These are phyloP conservation scores for Scolopax mira DNA, from an alignment of 2,113 vertebrate genomes.

Conservation along the genomic window DNA sequence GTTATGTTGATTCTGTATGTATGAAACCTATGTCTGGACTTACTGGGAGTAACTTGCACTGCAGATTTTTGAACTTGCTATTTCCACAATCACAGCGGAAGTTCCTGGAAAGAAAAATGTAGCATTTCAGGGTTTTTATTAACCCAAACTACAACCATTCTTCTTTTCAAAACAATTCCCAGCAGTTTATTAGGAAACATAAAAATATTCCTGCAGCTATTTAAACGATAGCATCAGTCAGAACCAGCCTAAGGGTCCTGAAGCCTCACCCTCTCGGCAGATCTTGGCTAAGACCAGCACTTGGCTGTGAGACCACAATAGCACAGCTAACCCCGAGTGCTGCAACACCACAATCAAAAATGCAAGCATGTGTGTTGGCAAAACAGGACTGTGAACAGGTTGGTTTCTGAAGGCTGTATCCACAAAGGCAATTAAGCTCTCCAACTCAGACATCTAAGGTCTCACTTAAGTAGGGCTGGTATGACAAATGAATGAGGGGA, in stretches of 20 bases:
- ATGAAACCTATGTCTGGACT: constrained; percentile 40
- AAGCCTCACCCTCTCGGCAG: background rate
- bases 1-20: background rate
- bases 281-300: background rate
- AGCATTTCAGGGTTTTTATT: background rate
- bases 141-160: background rate
- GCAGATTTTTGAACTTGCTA: constrained; percentile 86
- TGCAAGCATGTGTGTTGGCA: rapidly evolving
- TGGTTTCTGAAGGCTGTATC: background rate
- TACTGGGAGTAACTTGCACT: constrained; percentile 88
- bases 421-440: rapidly evolving
- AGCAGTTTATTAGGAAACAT: background rate
- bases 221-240: background rate
- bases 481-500: rapidly evolving
- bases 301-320: rapidly evolving
- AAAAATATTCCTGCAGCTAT: background rate
- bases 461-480: too few species aligned
- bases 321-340: background rate
- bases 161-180: background rate
- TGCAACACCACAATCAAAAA: too few species aligned
- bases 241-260: background rate
- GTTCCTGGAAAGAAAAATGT: constrained; percentile 75
- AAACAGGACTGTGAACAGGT: rapidly evolving
- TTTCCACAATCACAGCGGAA: constrained; percentile 98
- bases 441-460: background rate